Conservation (phyloP, 2,888 invertebrate genomes). For the Tetanocera ferruginea region DNA sequence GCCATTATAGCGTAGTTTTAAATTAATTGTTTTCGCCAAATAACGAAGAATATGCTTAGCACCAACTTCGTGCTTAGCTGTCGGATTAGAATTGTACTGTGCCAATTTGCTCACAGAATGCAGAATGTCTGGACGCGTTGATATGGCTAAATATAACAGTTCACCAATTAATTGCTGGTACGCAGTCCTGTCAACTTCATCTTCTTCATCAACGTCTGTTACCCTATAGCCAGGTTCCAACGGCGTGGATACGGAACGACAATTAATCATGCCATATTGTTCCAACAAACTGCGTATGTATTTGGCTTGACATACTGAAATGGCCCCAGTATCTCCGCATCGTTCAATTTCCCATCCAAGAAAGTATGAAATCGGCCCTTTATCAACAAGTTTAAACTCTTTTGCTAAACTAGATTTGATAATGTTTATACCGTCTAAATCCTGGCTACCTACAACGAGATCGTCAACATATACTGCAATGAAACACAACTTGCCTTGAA, state of each 20-base stretch:
- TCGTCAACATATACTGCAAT: conserved; percentile 33
- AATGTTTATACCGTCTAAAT: conserved; percentile 11
- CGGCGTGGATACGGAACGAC: conserved; percentile 41
- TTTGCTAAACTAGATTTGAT: conserved; percentile 31
- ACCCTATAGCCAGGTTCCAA: conserved; percentile 41
- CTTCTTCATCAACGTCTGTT: conserved; percentile 20
- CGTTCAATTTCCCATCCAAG: conserved; percentile 40
- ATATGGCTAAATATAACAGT: conserved; percentile 39
- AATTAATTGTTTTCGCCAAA: conserved; percentile 42
- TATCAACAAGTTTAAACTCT: conserved; percentile 37
- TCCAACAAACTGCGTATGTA: conserved; percentile 43
- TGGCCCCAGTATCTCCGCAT: conserved; percentile 35
- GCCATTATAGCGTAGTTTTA: conserved; percentile 40
- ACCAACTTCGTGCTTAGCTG: conserved; percentile 42
- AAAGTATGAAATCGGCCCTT: conserved; percentile 28
- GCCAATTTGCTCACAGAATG: conserved; percentile 44
- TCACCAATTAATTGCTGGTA: conserved; percentile 41
- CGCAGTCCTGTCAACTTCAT: conserved; percentile 12
- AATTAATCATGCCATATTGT: conserved; percentile 42
- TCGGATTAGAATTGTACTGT: conserved; percentile 45
- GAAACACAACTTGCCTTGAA: background rate
- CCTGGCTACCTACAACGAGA: conserved; percentile 37
- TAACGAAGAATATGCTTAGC: conserved; percentile 47
- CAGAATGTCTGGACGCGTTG: conserved; percentile 42
- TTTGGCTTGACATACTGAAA: conserved; percentile 41